These are phyloP conservation scores for Anser cygnoides DNA, from an alignment of 2,113 vertebrate genomes.

Conservation along the genomic window DNA sequence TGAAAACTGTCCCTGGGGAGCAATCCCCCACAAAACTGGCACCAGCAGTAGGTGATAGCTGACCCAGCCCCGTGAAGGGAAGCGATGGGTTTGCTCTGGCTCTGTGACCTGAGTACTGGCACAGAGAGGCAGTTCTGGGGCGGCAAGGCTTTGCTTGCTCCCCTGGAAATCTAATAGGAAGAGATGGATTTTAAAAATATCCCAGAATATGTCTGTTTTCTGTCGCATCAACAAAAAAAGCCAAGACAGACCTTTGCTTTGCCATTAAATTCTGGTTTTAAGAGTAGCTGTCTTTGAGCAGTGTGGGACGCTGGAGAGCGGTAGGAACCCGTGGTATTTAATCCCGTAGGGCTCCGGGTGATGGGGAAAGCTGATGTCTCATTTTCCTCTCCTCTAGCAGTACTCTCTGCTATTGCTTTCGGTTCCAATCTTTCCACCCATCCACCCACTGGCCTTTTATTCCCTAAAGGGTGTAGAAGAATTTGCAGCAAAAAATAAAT, in stretches of 20 bases:
- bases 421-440: conserved; percentile 49
- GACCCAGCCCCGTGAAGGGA: not conserved
- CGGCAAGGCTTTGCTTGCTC: not conserved
- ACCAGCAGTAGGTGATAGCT: rapidly evolving
- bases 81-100: not conserved
- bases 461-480: conserved; percentile 30
- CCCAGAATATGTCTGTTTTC: not conserved
- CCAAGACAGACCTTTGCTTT: not conserved
- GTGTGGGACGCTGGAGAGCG: not conserved
- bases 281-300: rapidly evolving
- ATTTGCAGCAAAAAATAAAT: conserved; percentile 56
- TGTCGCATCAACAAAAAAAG: not conserved
- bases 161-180: not conserved
- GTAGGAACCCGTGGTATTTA: not conserved
- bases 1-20: not conserved
- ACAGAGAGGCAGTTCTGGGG: not conserved
- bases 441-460: conserved; percentile 55
- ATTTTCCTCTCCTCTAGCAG: not conserved
- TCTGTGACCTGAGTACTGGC: not conserved
- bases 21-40: not conserved
- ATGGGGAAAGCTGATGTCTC: not conserved
- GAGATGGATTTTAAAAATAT: not conserved
- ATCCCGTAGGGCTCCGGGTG: not conserved
- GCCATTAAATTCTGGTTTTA: not conserved
- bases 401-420: conserved; percentile 10